phyloP scores from a whole-genome alignment of 2,113 vertebrate genomes.

The Mohoua ochrocephala region DNA sequence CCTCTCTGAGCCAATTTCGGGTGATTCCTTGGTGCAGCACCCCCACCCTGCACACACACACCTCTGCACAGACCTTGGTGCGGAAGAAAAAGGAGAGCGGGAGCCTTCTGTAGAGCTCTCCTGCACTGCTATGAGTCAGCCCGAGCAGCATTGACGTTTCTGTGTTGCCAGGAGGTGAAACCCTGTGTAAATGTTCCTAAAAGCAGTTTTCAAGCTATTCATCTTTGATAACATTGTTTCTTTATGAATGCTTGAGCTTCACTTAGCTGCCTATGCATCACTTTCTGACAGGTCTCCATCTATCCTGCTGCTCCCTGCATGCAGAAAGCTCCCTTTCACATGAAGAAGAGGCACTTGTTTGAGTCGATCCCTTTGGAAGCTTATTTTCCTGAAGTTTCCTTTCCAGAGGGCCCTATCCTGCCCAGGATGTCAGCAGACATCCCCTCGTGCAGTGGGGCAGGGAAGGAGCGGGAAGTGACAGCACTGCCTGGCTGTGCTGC shows the following conservation, averaged over 20 bases:
- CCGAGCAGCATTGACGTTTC: slow-evolving; percentile 36
- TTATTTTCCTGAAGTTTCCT: not conserved
- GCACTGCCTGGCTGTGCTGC: not conserved
- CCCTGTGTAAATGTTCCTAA: slow-evolving; percentile 68
- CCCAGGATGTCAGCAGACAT: not conserved
- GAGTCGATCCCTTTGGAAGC: not conserved
- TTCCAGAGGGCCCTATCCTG: not conserved
- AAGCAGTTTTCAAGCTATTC: slow-evolving; percentile 71
- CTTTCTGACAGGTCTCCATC: slow-evolving; percentile 65
- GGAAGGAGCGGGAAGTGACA: not conserved
- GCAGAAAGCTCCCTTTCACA: not conserved
- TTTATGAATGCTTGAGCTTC: slow-evolving; percentile 66
- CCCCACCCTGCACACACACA: not conserved
- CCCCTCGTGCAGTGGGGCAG: not conserved
- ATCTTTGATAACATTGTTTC: slow-evolving; percentile 72
- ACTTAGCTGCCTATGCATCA: slow-evolving; percentile 63
- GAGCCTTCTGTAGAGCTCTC: slow-evolving; percentile 20
- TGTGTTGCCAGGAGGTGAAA: slow-evolving; percentile 67
- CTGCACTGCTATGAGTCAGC: slow-evolving; percentile 52
- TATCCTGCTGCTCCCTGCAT: slow-evolving; percentile 44
- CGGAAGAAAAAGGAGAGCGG: not conserved
- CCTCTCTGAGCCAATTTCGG: slow-evolving; percentile 25
- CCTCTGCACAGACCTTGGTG: slow-evolving; percentile 30
- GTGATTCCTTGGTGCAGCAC: slow-evolving; percentile 5
- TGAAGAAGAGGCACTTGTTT: not conserved